These are phyloP conservation scores for Callopanchax toddi DNA, from an alignment of 2,113 vertebrate species.

Conservation along the genomic window DNA sequence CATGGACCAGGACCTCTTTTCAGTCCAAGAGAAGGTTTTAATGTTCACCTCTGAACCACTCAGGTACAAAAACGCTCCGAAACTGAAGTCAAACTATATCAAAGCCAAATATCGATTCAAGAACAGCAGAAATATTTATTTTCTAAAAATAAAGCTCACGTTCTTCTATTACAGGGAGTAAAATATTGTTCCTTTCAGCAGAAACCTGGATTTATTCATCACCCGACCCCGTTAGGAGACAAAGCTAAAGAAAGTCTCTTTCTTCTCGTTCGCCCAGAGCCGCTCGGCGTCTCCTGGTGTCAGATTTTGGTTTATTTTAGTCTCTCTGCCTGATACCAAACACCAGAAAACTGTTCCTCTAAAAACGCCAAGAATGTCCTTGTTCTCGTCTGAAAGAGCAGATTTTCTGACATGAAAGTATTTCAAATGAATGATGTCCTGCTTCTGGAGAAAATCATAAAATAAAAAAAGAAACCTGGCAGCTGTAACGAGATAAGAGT, in stretches of 20 bases:
- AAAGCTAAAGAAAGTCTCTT: not conserved
- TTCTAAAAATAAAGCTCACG: too few species aligned
- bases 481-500: not conserved
- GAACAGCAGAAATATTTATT: too few species aligned
- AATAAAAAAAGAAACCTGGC: not conserved
- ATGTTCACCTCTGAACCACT: too few species aligned
- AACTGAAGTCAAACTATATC: too few species aligned
- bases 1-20: too few species aligned
- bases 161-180: too few species aligned
- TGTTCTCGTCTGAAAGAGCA: constrained; percentile 4
- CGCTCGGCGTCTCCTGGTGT: constrained; percentile 15
- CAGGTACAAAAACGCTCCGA: too few species aligned
- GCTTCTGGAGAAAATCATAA: not conserved
- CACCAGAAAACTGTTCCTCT: constrained; percentile 8
- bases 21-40: too few species aligned
- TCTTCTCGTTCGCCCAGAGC: not conserved
- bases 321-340: constrained; percentile 19
- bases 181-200: too few species aligned
- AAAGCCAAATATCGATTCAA: too few species aligned
- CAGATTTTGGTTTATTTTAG: constrained; percentile 27
- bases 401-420: not conserved
- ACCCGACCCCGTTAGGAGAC: too few species aligned
- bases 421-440: constrained; percentile 4
- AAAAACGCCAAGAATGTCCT: constrained; percentile 29
- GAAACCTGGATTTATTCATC: too few species aligned